Base-by-base conservation (phyloP, 2,888 invertebrate species). In the Argynnis bischoffii region DNA sequence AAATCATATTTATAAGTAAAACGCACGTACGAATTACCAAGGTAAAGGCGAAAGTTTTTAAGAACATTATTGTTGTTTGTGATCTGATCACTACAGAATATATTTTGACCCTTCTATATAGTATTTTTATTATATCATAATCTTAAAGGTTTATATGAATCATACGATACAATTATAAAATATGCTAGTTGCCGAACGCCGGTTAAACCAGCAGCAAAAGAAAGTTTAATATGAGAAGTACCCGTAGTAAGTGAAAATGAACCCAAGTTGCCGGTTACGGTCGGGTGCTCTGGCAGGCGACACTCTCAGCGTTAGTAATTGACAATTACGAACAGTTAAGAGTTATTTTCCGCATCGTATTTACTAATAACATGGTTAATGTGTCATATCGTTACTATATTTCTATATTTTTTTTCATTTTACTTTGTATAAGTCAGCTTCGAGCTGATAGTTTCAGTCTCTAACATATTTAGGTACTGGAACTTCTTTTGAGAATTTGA, bases 231-330 rank as follows among this genome's bases (percentile, higher is more conserved):
- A 70, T 63, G 69, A 72, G 63, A 71, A 64, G 67, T 71, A 65
- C 51, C 70, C 73, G 69, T 70, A 64, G 70, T 71, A 60, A 74
- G 75, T 74, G 75, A 74, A 75, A 75, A 73, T 73, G 66, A 69
- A 69, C 56, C 66, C 69, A 72, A 72, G 73, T 69, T 71, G 71
- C 68, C 69, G 64, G 73, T 70, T 67, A 73, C 74, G 75, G 70
- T 70, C 61, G 59, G 74, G 13, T 70, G 74, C 72, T 61, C 57
- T 54, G 69, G 35, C 35, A 68, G 66, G 66, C 64, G 66, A 70
- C 70, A 66, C 64, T 65, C 70, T 63, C 64, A 18, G 21, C 56
- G 60, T 64, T 59, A 56, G 50, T 41, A 41, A 11, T 60, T 59
- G 55, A 55, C 69, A 64, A 69, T 67, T 61, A 67, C 63, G 57